Evolutionary conservation across 1,140 invertebrate genomes (phyloP), one percentile per base, ranked within the genome.

Genomic region (Hyphantria cunea): DNA sequence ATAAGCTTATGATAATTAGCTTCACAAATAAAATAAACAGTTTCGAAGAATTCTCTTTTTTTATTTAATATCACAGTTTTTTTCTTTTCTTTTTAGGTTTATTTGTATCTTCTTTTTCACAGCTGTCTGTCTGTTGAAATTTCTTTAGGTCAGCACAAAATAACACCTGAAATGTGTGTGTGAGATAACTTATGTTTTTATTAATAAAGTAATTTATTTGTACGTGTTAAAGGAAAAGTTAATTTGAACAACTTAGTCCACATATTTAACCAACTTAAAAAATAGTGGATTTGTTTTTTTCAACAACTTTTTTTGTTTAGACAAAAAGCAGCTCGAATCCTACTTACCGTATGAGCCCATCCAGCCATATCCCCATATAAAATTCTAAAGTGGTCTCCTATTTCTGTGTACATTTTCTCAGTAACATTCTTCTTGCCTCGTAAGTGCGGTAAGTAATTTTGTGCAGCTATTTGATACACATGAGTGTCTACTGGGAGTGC

Each of bases 401-500:
- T 96, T 92, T 98, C 95, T 37, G 94, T 91, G 84, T 99, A 98
- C 59, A 96, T 93, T 90, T 94, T 95, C 45, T 95, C 93, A 0
- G 96, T 98, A 0, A 99, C 92, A 54, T 94, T 95, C 84, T 98
- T 98, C 49, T 94, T 92, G 14, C 93, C 93, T 32, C 92, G 90
- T 31, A 99, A 91, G 82, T 96, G 94, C 0, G 96, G 96, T 55
- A 97, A 85, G 78, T 99, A 99, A 76, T 95, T 93, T 61, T 94
- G 88, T 31, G 94, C 91, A 3, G 97, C 97, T 55, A 99, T 95
- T 92, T 99, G 96, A 90, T 96, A 98, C 13, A 99, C 97, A 88
- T 99, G 98, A 0, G 98, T 99, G 85, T 99, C 99, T 0, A 99
- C 96, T 10, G 98, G 98, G 58, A 99, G 94, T 0, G 97, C 95